Evolutionary conservation across 2,888 invertebrate species (phyloP), one percentile per base, ranked within the genome.

Genomic region (Agrotis clavis): DNA sequence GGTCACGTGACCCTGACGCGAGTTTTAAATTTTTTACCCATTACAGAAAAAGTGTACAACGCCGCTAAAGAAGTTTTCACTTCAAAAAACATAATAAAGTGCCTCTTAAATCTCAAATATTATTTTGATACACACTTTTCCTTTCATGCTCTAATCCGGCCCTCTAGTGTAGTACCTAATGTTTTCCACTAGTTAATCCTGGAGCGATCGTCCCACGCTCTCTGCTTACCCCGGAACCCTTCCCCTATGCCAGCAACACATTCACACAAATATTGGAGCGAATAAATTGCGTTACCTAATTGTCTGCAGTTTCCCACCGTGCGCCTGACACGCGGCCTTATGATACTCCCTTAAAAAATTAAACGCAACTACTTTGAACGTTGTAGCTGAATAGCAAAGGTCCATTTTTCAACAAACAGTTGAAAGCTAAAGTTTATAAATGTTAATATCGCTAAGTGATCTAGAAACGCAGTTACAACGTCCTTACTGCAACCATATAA

Each of bases 241-340:
- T 85, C 82, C 88, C 87, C 88, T 85, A 73, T 79, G 21, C 25
- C 59, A 67, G 60, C 79, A 84, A 84, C 81, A 82, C 72, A 85
- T 88, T 90, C 91, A 90, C 91, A 91, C 90, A 88, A 86, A 91
- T 91, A 89, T 89, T 90, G 88, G 81, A 86, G 86, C 91, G 89
- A 93, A 92, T 91, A 90, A 93, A 94, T 93, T 93, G 94, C 94
- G 90, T 94, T 93, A 94, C 93, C 94, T 95, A 95, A 95, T 95
- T 95, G 95, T 89, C 86, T 87, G 82, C 90, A 88, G 91, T 90
- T 93, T 94, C 94, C 93, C 91, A 94, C 91, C 94, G 91, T 90
- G 89, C 90, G 94, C 92, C 94, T 83, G 95, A 84, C 95, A 95
- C 95, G 95, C 94, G 95, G 94, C 96, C 60, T 77, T 77, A 81